Evolutionary conservation across 2,797 vertebrate genomes (phyloP), one percentile per base, ranked within the genome.

Genomic region (Streptopelia turtur): DNA sequence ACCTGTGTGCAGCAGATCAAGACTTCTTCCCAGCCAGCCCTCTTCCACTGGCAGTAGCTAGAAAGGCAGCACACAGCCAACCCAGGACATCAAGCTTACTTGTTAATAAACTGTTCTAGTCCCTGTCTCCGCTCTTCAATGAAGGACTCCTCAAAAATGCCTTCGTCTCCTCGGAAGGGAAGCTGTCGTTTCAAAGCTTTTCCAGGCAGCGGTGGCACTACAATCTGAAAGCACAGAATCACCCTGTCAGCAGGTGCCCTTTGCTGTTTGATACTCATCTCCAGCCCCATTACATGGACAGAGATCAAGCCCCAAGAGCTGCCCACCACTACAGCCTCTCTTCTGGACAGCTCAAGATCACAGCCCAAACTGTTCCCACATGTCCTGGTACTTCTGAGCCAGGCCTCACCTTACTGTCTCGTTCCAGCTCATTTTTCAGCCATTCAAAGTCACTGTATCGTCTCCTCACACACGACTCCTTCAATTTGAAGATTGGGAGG

Each of bases 101-200:
- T 99, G 98, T 99, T 99, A 98, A 99, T 99, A 98, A 99, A 99
- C 97, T 99, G 99, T 98, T 99, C 99, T 82, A 99, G 98, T 92
- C 99, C 99, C 56, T 98, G 97, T 97, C 99, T 98, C 94, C 99
- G 98, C 98, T 99, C 99, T 97, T 99, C 99, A 39, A 99, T 99
- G 97, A 99, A 99, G 41, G 98, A 99, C 91, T 99, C 99, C 75
- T 99, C 99, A 96, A 99, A 99, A 97, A 99, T 99, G 81, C 99
- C 99, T 94, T 99, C 99, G 25, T 99, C 99, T 81, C 98, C 98
- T 91, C 99, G 98, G 97, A 99, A 99, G 39, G 99, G 99, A 92
- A 99, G 98, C 97, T 99, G 99, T 97, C 99, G 98, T 98, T 99
- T 99, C 97, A 99, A 98, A 91, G 99, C 99, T 98, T 99, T 99